Evolutionary conservation across 2,797 vertebrate genomes (phyloP).

Genomic region (Anguilla pacifica): DNA sequence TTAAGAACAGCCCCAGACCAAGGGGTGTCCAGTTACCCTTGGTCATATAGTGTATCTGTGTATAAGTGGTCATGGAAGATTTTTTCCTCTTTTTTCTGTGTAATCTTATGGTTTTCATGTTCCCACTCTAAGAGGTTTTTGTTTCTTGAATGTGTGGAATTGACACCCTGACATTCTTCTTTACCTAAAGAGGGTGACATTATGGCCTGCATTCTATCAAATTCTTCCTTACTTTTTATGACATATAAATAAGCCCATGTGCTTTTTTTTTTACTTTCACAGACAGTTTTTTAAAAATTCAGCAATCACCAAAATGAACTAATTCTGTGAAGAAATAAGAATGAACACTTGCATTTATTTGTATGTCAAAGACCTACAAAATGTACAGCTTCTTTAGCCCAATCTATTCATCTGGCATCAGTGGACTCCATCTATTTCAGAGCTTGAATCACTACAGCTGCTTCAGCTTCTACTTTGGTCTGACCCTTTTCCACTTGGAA

Average conservation of each 20-base stretch:
- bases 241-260: constrained; percentile 23
- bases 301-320: constrained; percentile 37
- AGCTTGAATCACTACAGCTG: background rate
- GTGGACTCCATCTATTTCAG: background rate
- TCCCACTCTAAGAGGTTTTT: background rate
- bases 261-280: background rate
- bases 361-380: no score
- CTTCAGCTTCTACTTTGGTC: background rate
- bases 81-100: background rate
- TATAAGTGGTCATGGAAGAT: background rate
- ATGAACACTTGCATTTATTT: background rate
- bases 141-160: background rate
- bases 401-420: background rate
- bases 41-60: no score
- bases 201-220: background rate
- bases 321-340: background rate
- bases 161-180: background rate
- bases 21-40: no score
- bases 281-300: no score
- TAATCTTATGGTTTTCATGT: background rate
- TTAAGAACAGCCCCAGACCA: no score
- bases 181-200: background rate
- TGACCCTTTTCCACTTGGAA: background rate
- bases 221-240: background rate
- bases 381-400: background rate